A percentile compares a stretch with the other conserved stretches of the same genome.
Conservation (phyloP, 1,140 invertebrate species). For the Aricia agestis region DNA sequence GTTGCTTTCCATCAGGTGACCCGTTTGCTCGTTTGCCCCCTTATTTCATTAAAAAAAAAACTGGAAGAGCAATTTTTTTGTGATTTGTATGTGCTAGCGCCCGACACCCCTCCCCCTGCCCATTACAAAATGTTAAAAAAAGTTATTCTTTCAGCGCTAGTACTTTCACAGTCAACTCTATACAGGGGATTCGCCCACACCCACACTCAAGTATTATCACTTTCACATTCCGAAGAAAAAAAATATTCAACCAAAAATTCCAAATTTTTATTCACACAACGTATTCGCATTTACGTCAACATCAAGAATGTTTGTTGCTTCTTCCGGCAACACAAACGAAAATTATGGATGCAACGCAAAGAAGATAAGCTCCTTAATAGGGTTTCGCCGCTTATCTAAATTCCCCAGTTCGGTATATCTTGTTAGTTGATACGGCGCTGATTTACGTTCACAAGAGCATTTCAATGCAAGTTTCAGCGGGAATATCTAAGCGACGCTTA, state of each 20-base stretch:
- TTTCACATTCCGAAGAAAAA: no score
- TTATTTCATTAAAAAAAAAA: no score
- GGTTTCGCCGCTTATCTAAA: background rate
- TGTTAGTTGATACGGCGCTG: background rate
- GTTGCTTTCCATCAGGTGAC: no score
- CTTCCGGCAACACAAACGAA: background rate
- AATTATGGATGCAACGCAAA: slow-evolving; percentile 1
- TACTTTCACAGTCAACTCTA: no score
- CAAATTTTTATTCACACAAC: background rate
- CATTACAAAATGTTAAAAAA: no score
- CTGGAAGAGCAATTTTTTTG: no score
- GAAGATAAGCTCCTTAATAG: slow-evolving; percentile 3
- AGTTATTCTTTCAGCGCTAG: no score
- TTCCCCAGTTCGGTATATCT: background rate
- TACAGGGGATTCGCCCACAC: no score
- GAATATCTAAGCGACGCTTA: slow-evolving; percentile 20
- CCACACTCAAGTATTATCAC: no score
- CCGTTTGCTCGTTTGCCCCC: no score
- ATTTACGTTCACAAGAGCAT: slow-evolving; percentile 22
- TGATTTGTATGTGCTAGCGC: no score
- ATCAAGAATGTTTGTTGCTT: background rate
- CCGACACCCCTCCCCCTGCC: no score
- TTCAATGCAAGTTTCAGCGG: slow-evolving; percentile 17
- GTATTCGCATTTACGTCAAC: background rate
- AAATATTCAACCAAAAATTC: background rate